phyloP scores from a whole-genome alignment of 1,140 invertebrate species.

The Cataglyphis hispanica region DNA sequence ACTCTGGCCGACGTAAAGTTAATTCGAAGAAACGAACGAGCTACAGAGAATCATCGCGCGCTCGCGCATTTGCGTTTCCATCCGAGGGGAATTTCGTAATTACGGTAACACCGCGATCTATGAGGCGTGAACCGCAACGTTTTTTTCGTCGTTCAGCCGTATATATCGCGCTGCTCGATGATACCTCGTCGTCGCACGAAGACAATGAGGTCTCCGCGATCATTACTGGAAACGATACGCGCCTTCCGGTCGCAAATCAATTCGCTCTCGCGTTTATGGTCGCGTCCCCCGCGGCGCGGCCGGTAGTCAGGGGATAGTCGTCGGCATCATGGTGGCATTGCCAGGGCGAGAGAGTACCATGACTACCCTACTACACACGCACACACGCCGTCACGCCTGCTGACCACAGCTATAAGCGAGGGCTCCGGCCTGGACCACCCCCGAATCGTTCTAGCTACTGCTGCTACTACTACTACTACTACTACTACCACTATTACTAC shows the following conservation, averaged over 20 bases:
- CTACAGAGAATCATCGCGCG: conserved; percentile 30
- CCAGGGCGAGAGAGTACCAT: conserved; percentile 74
- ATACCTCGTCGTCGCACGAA: conserved; percentile 60
- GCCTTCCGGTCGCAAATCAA: conserved; percentile 86
- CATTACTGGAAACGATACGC: conserved; percentile 85
- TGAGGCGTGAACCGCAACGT: conserved; percentile 62
- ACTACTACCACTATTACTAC: conserved; percentile 20
- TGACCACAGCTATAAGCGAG: conserved; percentile 85
- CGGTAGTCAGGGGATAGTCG: conserved; percentile 80
- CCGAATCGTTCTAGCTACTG: conserved; percentile 43
- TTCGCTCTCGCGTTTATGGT: conserved; percentile 85
- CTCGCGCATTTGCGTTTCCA: conserved; percentile 57
- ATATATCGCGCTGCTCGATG: conserved; percentile 51
- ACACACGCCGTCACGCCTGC: conserved; percentile 84
- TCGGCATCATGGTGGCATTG: conserved; percentile 77
- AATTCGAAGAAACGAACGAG: not conserved
- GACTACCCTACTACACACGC: conserved; percentile 77
- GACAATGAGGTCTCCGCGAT: conserved; percentile 79
- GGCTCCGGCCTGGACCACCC: conserved; percentile 70
- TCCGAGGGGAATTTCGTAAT: conserved; percentile 54
- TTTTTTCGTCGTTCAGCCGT: conserved; percentile 25
- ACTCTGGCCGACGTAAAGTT: not conserved
- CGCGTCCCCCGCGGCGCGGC: conserved; percentile 81
- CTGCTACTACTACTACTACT: conserved; percentile 29
- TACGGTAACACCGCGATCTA: conserved; percentile 37